Percentiles rank a stretch among this genome's conserved stretches.
Conservation (phyloP, 2,113 vertebrate species). For the Axis porcinus region DNA sequence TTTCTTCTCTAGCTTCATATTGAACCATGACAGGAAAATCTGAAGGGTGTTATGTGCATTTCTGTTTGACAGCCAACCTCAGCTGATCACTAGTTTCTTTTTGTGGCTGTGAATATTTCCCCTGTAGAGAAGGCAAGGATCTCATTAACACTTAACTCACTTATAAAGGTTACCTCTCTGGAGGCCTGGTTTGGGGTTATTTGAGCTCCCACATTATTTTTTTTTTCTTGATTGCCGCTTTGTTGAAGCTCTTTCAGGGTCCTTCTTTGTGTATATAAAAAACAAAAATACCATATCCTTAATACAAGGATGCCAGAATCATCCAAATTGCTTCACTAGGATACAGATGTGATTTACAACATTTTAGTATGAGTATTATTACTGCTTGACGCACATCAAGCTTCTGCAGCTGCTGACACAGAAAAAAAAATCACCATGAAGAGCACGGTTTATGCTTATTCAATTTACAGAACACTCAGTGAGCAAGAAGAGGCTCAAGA, state of each 20-base stretch:
- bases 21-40: neutral
- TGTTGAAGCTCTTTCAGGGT: neutral
- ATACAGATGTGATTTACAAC: neutral
- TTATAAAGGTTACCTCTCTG: neutral
- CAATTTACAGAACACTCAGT: neutral
- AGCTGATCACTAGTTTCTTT: neutral
- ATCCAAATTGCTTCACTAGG: neutral
- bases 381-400: neutral
- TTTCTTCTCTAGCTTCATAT: neutral
- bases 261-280: neutral
- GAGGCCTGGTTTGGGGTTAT: neutral
- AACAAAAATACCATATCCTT: neutral
- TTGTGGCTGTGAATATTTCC: conserved; percentile 30
- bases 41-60: neutral
- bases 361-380: neutral
- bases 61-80: neutral
- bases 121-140: neutral
- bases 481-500: neutral
- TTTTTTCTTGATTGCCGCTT: neutral
- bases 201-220: neutral
- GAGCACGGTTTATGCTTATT: neutral
- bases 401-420: neutral
- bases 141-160: conserved; percentile 44
- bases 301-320: neutral
- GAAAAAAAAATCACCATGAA: neutral